A percentile compares a stretch with the other conserved stretches of the same genome.
Evolutionary conservation across 2,888 invertebrate species (phyloP).

Genomic region (Lobophora halterata): DNA sequence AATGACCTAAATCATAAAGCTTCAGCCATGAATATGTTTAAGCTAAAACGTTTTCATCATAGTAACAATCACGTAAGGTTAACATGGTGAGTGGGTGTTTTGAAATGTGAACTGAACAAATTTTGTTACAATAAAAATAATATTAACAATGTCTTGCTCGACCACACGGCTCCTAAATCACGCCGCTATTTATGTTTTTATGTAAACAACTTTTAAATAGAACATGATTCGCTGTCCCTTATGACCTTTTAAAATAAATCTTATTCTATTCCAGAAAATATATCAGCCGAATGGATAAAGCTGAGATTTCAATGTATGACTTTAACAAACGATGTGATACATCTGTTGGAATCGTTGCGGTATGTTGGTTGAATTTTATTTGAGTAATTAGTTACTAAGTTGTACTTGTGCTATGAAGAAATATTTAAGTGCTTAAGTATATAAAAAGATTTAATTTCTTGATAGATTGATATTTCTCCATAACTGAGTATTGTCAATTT

Average conservation of each 20-base stretch:
- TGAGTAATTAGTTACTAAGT: conserved; percentile 21
- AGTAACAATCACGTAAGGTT: conserved; percentile 34
- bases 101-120: conserved; percentile 34
- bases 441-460: conserved; percentile 6
- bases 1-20: too few relatives aligned
- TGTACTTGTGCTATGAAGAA: conserved; percentile 65
- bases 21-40: too few relatives aligned
- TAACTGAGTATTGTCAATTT: conserved; percentile 46
- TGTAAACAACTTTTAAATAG: conserved; percentile 23
- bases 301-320: conserved; percentile 89
- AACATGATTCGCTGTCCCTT: conserved; percentile 12
- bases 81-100: conserved; percentile 36
- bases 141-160: conserved; percentile 30
- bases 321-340: conserved; percentile 84
- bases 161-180: conserved; percentile 15
- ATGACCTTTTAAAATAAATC: conserved; percentile 15
- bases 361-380: conserved; percentile 53
- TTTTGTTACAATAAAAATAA: conserved; percentile 28
- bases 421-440: conserved; percentile 48
- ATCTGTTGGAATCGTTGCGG: conserved; percentile 85
- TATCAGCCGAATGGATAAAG: conserved; percentile 89
- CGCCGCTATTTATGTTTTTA: conserved; percentile 16
- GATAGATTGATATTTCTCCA: conserved; percentile 62
- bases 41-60: conserved; percentile 37
- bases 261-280: conserved; percentile 77